Evolutionary conservation across 2,888 invertebrate species (phyloP), one percentile per base, ranked within the genome.

Genomic region (Chorisops tibialis): DNA sequence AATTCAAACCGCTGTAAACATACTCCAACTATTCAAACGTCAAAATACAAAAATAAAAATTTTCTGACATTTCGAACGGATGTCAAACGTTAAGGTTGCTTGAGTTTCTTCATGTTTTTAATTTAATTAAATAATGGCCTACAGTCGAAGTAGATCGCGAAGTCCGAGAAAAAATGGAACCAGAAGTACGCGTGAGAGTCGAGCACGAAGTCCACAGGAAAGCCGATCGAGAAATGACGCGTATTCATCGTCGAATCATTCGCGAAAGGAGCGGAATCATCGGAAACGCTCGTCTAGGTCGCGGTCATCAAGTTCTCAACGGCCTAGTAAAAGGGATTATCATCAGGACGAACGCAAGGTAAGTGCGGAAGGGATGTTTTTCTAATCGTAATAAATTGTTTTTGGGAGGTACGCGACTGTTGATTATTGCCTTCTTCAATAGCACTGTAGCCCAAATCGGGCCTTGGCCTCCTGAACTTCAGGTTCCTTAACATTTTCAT

Each of bases 221-320:
- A 30, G 30, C 30, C 30, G 30, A 7, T 1, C 30, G 5, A 30
- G 9, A 9, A 30, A 30, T 2, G 30, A 9, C 1, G 5, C 30
- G 30, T 30, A 56, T 45, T 14, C 24, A 14, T 45, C 30, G n/a
- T 43, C 56, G 1, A 16, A 30, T 30, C 5, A 21, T 4, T 9
- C 24, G n/a, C 16, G n/a, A 18, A 24, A 18, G 4, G 35, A 38
- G 1, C 45, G 21, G 4, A 30, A 14, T 12, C 56, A 24, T n/a
- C 16, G 48, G 11, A 47, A 38, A 18, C 60, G 60, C 18, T 60
- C 60, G 12, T 50, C 49, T n/a, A 19, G 50, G 6, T 41, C 60
- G 14, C 21, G 60, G n/a, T 59, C 59, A 19, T 37, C 47, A 1
- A 59, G 38, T 19, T n/a, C 19, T 3, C 14, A 30, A 2, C 30